Base-by-base conservation (phyloP, 2,888 invertebrate species). In the Lycocerus yunnanus region DNA sequence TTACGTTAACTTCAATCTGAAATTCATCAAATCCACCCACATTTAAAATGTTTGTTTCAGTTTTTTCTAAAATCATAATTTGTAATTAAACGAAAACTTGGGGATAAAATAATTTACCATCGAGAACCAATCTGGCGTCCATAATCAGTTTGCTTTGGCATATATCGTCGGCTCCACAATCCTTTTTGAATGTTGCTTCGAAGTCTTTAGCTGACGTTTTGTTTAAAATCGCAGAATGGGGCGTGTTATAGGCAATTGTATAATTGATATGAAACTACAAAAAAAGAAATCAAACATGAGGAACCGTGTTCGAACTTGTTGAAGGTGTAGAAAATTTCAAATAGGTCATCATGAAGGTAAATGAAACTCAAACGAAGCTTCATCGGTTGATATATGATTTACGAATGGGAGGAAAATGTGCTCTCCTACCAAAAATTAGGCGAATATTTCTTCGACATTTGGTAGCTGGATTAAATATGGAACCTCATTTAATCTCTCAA, bases 101-200 rank as follows among this genome's bases (percentile, higher is more conserved):
- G 14, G 4, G 21, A 68, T 72, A 27, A 13, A 68, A 60, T 1
- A 68, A 85, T 84, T 85, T 82, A 87, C 88, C 79, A 24, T 81
- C 79, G 60, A 85, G 82, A 79, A 82, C 74, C 5, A 94, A 87
- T 60, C 88, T 88, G 10, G 94, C 93, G 15, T 88, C 87, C 1
- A 97, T 88, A 58, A 90, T 88, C 66, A 98, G 87, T 82, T 95
- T 92, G 82, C 97, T 97, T 84, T 95, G 92, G 84, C 98, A 98
- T 15, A 94, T 89, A 80, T 95, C 95, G 84, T 97, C 95, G 0
- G 90, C 88, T 0, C 97, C 97, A 83, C 98, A 98, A 84, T 97
- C 96, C 85, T 97, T 97, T 79, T 96, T 92, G 89, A 97, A 96
- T 65, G 93, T 93, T 0, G 95, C 97, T 81, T 93, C 91, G 83